Base-by-base conservation (phyloP, 2,797 vertebrate species). In the Falco cherrug region DNA sequence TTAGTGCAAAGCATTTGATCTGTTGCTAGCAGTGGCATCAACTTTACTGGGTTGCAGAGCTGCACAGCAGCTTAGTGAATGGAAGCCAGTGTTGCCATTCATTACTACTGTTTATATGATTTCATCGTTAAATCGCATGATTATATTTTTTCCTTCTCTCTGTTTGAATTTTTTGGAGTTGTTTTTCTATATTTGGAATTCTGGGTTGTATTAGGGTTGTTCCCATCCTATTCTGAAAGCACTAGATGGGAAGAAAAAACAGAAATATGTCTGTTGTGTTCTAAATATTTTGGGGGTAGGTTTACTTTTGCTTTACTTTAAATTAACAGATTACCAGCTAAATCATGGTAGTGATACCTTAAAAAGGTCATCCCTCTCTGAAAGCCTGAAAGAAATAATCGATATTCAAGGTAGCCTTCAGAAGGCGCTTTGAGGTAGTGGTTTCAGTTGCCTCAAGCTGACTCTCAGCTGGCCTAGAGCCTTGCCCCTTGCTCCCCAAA, bases 401-500 rank as follows among this genome's bases (percentile, higher is more conserved):
- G 31, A 21, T 88, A 31, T 12, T 77, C 8, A 13, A 71, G 14
- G 17, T n/a, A n/a, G 13, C n/a, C 47, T 88, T 87, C 29, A 33
- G 43, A 45, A 45, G 45, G 16, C 43, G 18, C 43, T 17, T 45
- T 45, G 16, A 45, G 43, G 43, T 4, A 57, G 41, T 29, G 53
- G 6, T 70, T 68, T 61, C 5, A 20, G 13, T 75, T 84, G 5
- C 11, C 31, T 76, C 31, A 74, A 56, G 43, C 2, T 67, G 35
- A 43, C 14, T 35, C 5, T 28, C 4, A 39, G 0, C 4, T 81
- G 31, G 19, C 31, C 43, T 77, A 17, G 2, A 77, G 26, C 16
- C 7, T 26, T 50, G 3, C 10, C 7, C 3, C 4, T 65, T 37
- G 17, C 2, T 1, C 1, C 14, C 1, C 0, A 10, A 28, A 56